Base-by-base conservation (phyloP, 2,113 vertebrate species). In the Reinhardtius hippoglossoides region DNA sequence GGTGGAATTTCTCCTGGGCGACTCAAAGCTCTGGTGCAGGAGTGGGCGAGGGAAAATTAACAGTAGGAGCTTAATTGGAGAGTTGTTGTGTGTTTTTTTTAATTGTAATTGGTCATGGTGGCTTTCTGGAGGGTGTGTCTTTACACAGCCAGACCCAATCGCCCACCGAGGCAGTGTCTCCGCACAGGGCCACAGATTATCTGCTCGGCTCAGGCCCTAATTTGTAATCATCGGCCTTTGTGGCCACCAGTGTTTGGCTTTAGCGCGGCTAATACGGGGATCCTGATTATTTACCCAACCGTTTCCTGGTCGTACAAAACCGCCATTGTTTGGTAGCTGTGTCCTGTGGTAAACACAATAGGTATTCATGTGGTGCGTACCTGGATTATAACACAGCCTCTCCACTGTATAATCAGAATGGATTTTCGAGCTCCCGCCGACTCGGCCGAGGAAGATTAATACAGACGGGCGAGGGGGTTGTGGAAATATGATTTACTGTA, bases 271-370 rank as follows among this genome's bases (percentile, higher is more conserved):
- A 85, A 83, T 57, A 61, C 48, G 67, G 48, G 64, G 48, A 40
- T 57, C 24, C 40, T 10, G 44, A 76, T 81, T 77, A 78, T 77
- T 74, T 60, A 78, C 48, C 56, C 23, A 31, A 69, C 63, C 72
- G 4, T 18, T 50, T 50, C 8, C 5, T 18, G 3, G n/a, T 7
- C 20, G 16, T 44, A 70, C 24, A 78, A 71, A 67, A 55, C 40
- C 67, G 8, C 71, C 48, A 83, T 81, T 87, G 74, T 87, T 66
- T 80, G 74, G 24, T 50, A 35, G 61, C n/a, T 67, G 48, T 76
- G 60, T 55, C 55, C 67, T 55, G 10, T 50, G 35, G 58, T 15
- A 54, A 74, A 73, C 66, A 67, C 76, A 87, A 77, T 69, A 72
- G 57, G 9, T 66, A 71, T 78, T 78, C 63, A 72, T 2, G 27